Base-by-base conservation (phyloP, 2,113 vertebrate genomes). In the Brachyistius frenatus region DNA sequence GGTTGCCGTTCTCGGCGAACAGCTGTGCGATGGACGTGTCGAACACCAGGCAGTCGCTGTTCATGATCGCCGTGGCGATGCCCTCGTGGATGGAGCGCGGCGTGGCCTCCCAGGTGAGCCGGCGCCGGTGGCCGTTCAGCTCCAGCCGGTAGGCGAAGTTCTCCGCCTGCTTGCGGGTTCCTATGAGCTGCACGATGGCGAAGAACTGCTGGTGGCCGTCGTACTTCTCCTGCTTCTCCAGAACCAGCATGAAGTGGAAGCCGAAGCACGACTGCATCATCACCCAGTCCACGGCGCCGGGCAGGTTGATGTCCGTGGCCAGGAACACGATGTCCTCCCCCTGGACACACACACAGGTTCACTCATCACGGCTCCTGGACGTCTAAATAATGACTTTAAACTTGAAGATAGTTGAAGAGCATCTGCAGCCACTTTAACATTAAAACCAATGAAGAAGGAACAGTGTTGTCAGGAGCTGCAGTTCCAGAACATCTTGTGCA, bases 181-280 rank as follows among this genome's bases (percentile, higher is more conserved):
- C 98, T 91, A 99, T 99, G 84, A 99, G 96, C 95, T 99, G 98
- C 81, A 99, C 97, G 41, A 99, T 99, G 54, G 98, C 98, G 60
- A 99, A 99, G 95, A 99, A 99, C 93, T 99, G 98, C 94, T 99
- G 98, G 94, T 99, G 98, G 70, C 98, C 98, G 71, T 99, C 98
- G 0, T 99, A 99, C 61, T 99, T 99, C 86, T 99, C 98, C 94
- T 99, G 98, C 92, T 99, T 99, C 95, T 99, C 98, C 94, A 99
- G 91, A 13, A 99, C 97, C 78, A 99, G 92, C 98, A 99, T 99
- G 93, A 99, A 99, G 91, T 99, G 98, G 93, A 99, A 99, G 87
- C 98, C 97, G 75, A 99, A 99, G 90, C 98, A 99, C 37, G 97
- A 99, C 95, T 99, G 98, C 98, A 99, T 99, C 98, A 99, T 99